A percentile compares a stretch with the other conserved stretches of the same genome.
These are phyloP conservation scores for Hippocampus barbouri DNA, from an alignment of 2,113 vertebrate genomes.

Conservation along the genomic window DNA sequence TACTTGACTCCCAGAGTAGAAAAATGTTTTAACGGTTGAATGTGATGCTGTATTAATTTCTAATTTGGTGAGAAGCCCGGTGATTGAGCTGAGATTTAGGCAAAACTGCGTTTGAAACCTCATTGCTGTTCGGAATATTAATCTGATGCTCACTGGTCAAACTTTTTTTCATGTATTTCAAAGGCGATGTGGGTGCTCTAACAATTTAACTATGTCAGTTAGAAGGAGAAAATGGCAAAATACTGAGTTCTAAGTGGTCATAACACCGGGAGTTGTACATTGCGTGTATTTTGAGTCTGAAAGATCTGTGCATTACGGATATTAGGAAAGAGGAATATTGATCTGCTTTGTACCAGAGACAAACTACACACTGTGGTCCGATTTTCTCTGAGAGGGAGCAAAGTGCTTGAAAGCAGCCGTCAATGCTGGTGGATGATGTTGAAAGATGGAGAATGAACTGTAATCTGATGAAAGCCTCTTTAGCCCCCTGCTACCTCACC, in stretches of 20 bases:
- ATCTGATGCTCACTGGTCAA: too few relatives aligned
- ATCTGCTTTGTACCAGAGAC: slow-evolving; percentile 23
- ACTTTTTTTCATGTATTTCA: too few relatives aligned
- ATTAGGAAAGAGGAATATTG: slow-evolving; percentile 29
- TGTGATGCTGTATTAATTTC: too few relatives aligned
- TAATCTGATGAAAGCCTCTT: slow-evolving; percentile 74
- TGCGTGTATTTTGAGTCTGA: slow-evolving; percentile 2
- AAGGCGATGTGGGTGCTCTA: not conserved
- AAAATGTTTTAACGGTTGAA: too few relatives aligned
- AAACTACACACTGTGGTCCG: slow-evolving; percentile 15
- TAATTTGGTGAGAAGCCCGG: too few relatives aligned
- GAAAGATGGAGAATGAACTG: slow-evolving; percentile 55
- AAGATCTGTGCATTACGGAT: not conserved
- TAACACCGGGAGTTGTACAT: not conserved
- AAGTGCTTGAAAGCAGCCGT: slow-evolving; percentile 39
- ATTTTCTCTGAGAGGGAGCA: slow-evolving; percentile 20
- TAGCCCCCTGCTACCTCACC: slow-evolving; percentile 61
- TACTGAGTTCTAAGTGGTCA: not conserved
- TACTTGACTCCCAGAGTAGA: too few relatives aligned
- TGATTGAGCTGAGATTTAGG: too few relatives aligned
- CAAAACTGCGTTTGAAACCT: too few relatives aligned
- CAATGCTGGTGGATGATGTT: slow-evolving; percentile 28
- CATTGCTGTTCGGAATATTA: too few relatives aligned
- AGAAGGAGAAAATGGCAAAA: not conserved
- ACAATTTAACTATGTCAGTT: not conserved